Evolutionary conservation across 2,888 invertebrate species (phyloP).

Genomic region (Drosophila cyrtoloma): DNA sequence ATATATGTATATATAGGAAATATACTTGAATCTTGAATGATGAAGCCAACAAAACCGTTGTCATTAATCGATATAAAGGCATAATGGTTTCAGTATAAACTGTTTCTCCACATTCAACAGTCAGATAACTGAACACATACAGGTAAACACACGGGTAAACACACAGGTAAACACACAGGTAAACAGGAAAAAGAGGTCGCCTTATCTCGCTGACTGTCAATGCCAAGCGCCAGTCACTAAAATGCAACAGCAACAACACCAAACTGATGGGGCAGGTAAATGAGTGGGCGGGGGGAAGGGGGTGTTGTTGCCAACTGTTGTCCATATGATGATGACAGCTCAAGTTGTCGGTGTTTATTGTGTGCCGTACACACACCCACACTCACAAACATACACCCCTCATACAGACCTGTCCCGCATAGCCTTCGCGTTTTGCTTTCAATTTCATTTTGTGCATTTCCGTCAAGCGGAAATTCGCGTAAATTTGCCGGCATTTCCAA

Average conservation of each 20-base stretch:
- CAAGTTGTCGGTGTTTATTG: constrained; percentile 52
- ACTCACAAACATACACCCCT: neutral
- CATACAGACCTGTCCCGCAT: neutral
- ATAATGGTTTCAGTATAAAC: neutral
- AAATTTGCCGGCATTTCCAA: constrained; percentile 76
- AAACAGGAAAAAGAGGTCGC: constrained; percentile 47
- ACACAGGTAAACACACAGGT: constrained; percentile 10
- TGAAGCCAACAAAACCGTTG: neutral
- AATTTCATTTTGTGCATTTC: constrained; percentile 80
- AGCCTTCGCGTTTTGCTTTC: constrained; percentile 45
- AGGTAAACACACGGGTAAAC: constrained; percentile 29
- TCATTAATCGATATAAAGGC: neutral
- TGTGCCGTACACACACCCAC: neutral
- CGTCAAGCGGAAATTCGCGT: constrained; percentile 78
- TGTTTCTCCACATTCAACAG: neutral
- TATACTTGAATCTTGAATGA: neutral
- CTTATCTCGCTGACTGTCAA: constrained; percentile 56
- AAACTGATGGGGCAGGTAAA: constrained; percentile 1
- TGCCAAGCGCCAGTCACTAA: constrained; percentile 37
- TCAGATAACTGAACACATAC: neutral
- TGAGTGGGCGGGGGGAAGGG: neutral
- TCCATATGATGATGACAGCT: constrained; percentile 63
- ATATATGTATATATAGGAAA: neutral
- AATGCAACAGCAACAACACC: constrained; percentile 18
- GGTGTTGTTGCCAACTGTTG: constrained; percentile 44